Conservation (phyloP, 2,888 invertebrate genomes). For the Pachliopta kotzebuea region DNA sequence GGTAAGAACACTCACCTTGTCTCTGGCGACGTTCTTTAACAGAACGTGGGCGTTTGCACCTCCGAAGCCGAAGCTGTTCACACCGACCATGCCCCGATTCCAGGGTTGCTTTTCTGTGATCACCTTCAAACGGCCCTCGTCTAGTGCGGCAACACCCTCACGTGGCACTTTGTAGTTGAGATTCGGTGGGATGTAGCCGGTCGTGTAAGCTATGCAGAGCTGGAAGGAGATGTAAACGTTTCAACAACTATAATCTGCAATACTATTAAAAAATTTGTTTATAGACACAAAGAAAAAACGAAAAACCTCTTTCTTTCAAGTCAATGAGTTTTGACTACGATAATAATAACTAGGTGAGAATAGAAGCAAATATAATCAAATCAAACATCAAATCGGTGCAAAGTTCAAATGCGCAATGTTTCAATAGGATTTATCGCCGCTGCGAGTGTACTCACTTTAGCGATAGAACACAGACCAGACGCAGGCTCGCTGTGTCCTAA, state of each 20-base stretch:
- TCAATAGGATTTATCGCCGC: too few relatives aligned
- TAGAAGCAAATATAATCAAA: too few relatives aligned
- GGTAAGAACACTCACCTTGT: slow-evolving; percentile 59
- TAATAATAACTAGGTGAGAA: too few relatives aligned
- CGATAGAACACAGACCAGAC: slow-evolving; percentile 90
- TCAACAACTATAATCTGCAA: too few relatives aligned
- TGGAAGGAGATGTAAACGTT: slow-evolving; percentile 46
- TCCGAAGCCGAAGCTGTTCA: slow-evolving; percentile 97
- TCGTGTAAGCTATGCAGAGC: slow-evolving; percentile 89
- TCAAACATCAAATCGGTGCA: too few relatives aligned
- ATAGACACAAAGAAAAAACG: too few relatives aligned
- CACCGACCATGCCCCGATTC: slow-evolving; percentile 87
- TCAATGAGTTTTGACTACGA: too few relatives aligned
- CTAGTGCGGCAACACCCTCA: slow-evolving; percentile 81
- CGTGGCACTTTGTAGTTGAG: slow-evolving; percentile 86
- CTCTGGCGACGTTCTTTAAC: slow-evolving; percentile 80
- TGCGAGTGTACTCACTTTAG: slow-evolving; percentile 80
- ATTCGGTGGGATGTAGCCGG: slow-evolving; percentile 91
- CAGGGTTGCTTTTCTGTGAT: slow-evolving; percentile 86
- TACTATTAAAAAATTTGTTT: too few relatives aligned
- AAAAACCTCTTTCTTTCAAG: too few relatives aligned
- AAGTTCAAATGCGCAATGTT: too few relatives aligned
- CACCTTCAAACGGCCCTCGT: slow-evolving; percentile 84
- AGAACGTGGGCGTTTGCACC: slow-evolving; percentile 91
- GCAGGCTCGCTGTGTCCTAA: slow-evolving; percentile 95